Percentiles rank a stretch among this genome's conserved stretches.
These are phyloP conservation scores for Noctua janthina DNA, from an alignment of 2,888 invertebrate genomes.

Conservation along the genomic window DNA sequence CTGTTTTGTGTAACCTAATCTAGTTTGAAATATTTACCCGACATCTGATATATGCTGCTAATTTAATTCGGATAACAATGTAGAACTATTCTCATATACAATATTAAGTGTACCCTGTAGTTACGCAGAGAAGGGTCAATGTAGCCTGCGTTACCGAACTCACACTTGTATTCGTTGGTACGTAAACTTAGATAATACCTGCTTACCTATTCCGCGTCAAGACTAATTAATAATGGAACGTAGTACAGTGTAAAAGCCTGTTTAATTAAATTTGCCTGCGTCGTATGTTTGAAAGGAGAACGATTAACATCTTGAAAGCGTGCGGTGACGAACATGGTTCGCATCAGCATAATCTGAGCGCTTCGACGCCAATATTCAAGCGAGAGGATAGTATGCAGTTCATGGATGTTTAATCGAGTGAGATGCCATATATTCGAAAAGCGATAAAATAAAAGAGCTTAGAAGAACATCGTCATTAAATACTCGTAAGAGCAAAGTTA, in stretches of 20 bases:
- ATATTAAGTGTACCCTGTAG: conserved; percentile 28
- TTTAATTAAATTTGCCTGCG: conserved; percentile 86
- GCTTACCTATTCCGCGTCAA: conserved; percentile 70
- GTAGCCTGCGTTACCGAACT: conserved; percentile 22
- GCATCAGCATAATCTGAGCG: conserved; percentile 57
- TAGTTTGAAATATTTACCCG: conserved; percentile 5
- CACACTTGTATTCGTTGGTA: conserved; percentile 38
- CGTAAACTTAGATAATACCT: conserved; percentile 60
- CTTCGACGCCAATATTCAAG: conserved; percentile 47
- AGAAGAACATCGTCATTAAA: conserved; percentile 42
- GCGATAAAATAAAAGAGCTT: conserved; percentile 39
- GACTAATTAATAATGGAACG: conserved; percentile 81
- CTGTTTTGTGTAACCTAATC: background rate
- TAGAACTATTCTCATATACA: conserved; percentile 27
- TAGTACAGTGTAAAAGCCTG: conserved; percentile 80
- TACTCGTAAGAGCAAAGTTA: conserved; percentile 42
- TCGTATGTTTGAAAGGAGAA: conserved; percentile 81
- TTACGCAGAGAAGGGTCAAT: conserved; percentile 49
- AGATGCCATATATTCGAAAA: conserved; percentile 33
- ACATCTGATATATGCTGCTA: conserved; percentile 33
- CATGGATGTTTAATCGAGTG: conserved; percentile 45
- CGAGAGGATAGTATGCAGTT: conserved; percentile 46
- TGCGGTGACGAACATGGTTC: conserved; percentile 71
- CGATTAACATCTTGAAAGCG: conserved; percentile 84
- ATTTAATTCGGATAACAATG: conserved; percentile 24